phyloP scores from a whole-genome alignment of 2,113 vertebrate genomes.

The Centrocercus urophasianus region DNA sequence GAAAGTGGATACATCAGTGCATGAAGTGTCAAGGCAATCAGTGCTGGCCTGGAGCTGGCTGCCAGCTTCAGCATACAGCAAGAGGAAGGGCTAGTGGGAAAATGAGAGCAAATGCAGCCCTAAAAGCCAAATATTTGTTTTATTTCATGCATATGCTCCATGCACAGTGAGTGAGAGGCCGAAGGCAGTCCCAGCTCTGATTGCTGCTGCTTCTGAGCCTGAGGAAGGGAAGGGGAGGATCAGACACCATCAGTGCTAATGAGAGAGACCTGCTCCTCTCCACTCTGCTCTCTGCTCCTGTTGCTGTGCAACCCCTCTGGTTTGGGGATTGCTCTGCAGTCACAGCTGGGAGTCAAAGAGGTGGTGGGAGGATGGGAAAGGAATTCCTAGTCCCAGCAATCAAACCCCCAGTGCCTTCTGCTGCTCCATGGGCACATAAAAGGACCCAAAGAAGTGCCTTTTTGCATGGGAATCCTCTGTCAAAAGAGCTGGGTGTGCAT shows the following conservation, averaged over 20 bases:
- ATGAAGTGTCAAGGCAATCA: neutral
- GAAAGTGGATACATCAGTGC: rapidly evolving
- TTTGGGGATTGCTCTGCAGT: neutral
- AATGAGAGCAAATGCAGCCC: neutral
- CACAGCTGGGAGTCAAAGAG: neutral
- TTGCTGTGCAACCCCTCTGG: neutral
- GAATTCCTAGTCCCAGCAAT: neutral
- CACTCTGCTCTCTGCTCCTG: neutral
- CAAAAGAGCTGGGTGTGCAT: neutral
- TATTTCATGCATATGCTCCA: neutral
- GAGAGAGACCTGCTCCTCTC: neutral
- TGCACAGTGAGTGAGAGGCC: rapidly evolving
- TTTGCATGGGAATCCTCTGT: rapidly evolving
- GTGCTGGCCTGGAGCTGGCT: neutral
- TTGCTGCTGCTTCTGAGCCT: neutral
- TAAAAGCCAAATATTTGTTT: neutral
- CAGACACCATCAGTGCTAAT: neutral
- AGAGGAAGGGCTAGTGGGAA: neutral
- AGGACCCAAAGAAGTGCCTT: neutral
- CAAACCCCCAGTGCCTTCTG: neutral
- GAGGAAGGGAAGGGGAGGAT: neutral
- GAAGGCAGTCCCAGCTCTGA: neutral
- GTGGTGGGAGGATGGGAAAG: neutral
- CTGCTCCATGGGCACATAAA: neutral
- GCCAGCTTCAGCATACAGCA: neutral